Conservation (phyloP, 2,113 vertebrate species). For the Lynx canadensis region DNA sequence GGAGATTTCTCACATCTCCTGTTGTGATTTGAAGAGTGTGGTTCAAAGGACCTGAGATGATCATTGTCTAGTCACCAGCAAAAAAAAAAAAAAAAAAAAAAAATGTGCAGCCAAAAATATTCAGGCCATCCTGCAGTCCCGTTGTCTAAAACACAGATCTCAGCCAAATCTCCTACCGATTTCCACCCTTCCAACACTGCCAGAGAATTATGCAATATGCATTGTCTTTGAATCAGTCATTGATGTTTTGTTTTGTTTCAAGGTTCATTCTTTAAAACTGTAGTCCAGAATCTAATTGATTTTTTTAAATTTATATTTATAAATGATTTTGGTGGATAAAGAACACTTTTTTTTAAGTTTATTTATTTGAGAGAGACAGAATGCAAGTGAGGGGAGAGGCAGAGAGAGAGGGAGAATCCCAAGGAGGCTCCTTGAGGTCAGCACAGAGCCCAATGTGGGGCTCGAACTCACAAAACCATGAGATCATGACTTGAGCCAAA, state of each 20-base stretch:
- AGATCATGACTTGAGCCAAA: no score
- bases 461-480: no score
- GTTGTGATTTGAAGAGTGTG: background rate
- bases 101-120: background rate
- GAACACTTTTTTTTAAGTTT: no score
- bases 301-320: background rate
- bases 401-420: no score
- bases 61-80: background rate
- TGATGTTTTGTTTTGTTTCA: background rate
- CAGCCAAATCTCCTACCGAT: background rate
- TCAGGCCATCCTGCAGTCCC: background rate
- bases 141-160: background rate
- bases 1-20: background rate
- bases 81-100: conserved; percentile 7
- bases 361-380: no score
- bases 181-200: background rate
- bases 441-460: no score
- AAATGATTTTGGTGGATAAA: no score
- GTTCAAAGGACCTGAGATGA: background rate
- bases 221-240: background rate
- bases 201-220: background rate
- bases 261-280: background rate
- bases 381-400: no score
- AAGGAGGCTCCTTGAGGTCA: no score
- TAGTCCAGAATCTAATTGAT: background rate